Base-by-base conservation (phyloP, 2,113 vertebrate genomes). In the Equus przewalskii region DNA sequence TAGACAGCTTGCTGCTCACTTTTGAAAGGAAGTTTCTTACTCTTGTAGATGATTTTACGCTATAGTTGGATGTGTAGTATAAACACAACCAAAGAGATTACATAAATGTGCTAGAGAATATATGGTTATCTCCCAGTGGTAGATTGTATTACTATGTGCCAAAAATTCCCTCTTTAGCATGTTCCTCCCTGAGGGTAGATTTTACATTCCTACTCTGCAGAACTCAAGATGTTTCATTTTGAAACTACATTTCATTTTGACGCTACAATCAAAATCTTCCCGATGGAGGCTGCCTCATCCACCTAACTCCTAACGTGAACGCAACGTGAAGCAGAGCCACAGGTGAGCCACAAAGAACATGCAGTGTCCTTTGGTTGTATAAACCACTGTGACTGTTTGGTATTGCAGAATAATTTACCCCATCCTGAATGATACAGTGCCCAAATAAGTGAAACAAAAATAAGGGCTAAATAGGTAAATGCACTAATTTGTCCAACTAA, bases 151-250 rank as follows among this genome's bases (percentile, higher is more conserved):
- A 56, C 21, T 85, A 70, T 44, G 65, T 92, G 56, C 14, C 26
- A 65, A 6, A 89, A 75, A 22, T 75, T 54, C 24, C 41, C n/a
- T 82, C 30, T 67, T 85, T 41, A 89, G 6, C 15, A 9, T 44
- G 30, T 1, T 86, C 65, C 36, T 73, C n/a, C 41, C 24, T 44
- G 26, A 69, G 41, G 14, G 21, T 36, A 6, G 28, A 46, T 51
- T 78, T 86, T 65, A 79, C 24, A 78, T 46, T 92, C 19, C 56
- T 11, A 58, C 33, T 79, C 58, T 58, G 30, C 26, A 58, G 22
- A 96, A 75, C 6, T 90, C 30, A 80, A 80, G 70, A 92, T 19
- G 28, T 83, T 94, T 86, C n/a, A 46, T 83, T 90, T 80, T 79
- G 12, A 54, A 54, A 54, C 51, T 12, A 54, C 51, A 15, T 89